A percentile compares a stretch with the other conserved stretches of the same genome.
Evolutionary conservation across 2,113 vertebrate genomes (phyloP).

Genomic region (Trichechus manatus): DNA sequence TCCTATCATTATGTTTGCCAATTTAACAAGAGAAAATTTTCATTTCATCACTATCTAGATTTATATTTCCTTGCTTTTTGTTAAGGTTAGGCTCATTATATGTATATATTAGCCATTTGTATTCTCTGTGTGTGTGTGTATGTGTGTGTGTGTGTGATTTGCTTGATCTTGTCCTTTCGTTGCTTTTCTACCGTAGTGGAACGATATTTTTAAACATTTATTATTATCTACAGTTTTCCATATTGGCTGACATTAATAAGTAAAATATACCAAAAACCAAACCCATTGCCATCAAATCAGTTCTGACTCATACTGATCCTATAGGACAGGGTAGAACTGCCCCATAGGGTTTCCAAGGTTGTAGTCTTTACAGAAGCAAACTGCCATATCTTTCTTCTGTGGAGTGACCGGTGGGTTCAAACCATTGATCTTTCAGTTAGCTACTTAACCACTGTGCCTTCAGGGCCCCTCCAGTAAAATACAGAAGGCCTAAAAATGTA

Average conservation of each 20-base stretch:
- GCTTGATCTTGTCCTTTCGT: not conserved
- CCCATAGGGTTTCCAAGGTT: not conserved
- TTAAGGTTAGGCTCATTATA: not conserved
- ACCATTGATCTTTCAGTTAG: not conserved
- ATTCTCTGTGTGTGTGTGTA: not conserved
- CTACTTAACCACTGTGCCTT: not conserved
- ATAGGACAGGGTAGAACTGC: not conserved
- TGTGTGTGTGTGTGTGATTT: not conserved
- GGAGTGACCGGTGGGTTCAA: not conserved
- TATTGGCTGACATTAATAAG: not conserved
- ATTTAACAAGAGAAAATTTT: not conserved
- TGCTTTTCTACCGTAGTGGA: not conserved
- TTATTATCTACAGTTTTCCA: not conserved
- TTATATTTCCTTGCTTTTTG: not conserved
- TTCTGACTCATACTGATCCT: not conserved
- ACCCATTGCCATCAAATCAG: not conserved
- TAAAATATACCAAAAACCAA: not conserved
- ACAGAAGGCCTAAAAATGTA: not conserved
- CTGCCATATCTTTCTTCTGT: not conserved
- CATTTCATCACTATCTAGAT: not conserved
- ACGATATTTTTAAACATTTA: constrained; percentile 1
- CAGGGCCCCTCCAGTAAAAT: not conserved
- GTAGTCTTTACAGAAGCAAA: not conserved
- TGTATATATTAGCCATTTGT: not conserved
- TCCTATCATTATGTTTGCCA: not conserved